Conservation (phyloP, 2,113 vertebrate species). For the Rhizomys pruinosus region DNA sequence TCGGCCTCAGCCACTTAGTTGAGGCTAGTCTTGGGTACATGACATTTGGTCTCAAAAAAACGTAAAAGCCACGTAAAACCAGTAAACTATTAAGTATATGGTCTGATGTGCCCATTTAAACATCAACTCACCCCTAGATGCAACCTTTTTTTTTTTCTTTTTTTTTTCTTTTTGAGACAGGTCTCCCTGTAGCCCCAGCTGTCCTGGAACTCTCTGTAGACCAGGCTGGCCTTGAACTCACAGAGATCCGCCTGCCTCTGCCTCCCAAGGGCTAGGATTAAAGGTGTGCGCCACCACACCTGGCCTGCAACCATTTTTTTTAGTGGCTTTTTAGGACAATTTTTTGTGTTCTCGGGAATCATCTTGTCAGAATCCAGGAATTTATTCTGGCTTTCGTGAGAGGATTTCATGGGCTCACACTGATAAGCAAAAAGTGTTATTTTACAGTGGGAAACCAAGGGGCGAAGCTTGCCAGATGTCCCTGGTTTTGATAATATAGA, state of each 20-base stretch:
- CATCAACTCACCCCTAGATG: not conserved
- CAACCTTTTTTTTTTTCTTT: not conserved
- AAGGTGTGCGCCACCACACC: too few species aligned
- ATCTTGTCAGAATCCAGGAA: not conserved
- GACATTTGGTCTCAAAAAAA: not conserved
- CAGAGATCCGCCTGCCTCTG: too few species aligned
- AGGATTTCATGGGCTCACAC: slow-evolving; percentile 9
- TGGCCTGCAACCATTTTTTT: not conserved
- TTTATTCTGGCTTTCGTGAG: slow-evolving; percentile 8
- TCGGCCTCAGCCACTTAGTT: not conserved
- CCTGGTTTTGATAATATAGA: slow-evolving; percentile 39
- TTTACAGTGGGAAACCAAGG: not conserved
- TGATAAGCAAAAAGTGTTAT: slow-evolving; percentile 59
- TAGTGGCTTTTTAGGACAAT: slow-evolving; percentile 45
- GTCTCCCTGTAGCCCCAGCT: too few species aligned
- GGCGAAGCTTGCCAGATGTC: slow-evolving; percentile 13
- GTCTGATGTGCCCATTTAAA: slow-evolving; percentile 21
- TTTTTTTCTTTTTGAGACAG: too few species aligned
- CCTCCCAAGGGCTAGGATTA: too few species aligned
- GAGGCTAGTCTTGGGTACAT: not conserved
- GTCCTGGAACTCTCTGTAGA: too few species aligned
- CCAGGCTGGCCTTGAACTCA: too few species aligned
- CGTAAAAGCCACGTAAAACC: not conserved
- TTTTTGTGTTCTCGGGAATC: slow-evolving; percentile 41
- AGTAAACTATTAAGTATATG: slow-evolving; percentile 14